These are phyloP conservation scores for Pectinophora gossypiella DNA, from an alignment of 1,140 invertebrate species.

Conservation along the genomic window DNA sequence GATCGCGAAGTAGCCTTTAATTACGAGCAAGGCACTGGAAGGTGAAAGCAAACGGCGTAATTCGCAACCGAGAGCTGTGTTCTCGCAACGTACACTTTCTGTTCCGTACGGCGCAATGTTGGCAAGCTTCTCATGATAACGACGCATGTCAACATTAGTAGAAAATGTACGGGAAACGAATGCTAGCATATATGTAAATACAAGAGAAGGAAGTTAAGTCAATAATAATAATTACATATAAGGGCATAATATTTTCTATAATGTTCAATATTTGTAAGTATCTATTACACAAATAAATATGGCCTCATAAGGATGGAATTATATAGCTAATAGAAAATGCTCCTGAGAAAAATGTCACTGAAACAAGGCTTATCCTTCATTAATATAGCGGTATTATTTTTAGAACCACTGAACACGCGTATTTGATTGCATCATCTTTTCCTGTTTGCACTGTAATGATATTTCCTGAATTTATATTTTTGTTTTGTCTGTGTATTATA, in stretches of 20 bases:
- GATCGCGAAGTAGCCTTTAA: slow-evolving; percentile 23
- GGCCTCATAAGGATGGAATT: too few relatives aligned
- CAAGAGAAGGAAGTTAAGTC: background rate
- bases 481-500: too few relatives aligned
- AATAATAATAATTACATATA: background rate
- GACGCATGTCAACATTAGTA: slow-evolving; percentile 34
- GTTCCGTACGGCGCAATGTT: slow-evolving; percentile 7
- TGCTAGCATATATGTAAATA: background rate
- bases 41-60: slow-evolving; percentile 29
- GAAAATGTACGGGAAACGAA: slow-evolving; percentile 23
- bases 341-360: too few relatives aligned
- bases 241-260: too few relatives aligned
- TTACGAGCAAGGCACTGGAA: slow-evolving; percentile 20
- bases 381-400: too few relatives aligned
- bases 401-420: slow-evolving; percentile 57
- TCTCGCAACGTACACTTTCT: slow-evolving; percentile 20
- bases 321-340: too few relatives aligned
- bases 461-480: slow-evolving; percentile 49
- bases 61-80: slow-evolving; percentile 14
- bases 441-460: slow-evolving; percentile 42
- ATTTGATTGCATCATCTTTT: slow-evolving; percentile 57
- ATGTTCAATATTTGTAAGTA: too few relatives aligned
- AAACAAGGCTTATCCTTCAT: too few relatives aligned
- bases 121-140: slow-evolving; percentile 18
- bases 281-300: too few relatives aligned